A percentile compares a stretch with the other conserved stretches of the same genome.
Evolutionary conservation across 1,140 invertebrate genomes (phyloP).

Genomic region (Megalopta genalis): DNA sequence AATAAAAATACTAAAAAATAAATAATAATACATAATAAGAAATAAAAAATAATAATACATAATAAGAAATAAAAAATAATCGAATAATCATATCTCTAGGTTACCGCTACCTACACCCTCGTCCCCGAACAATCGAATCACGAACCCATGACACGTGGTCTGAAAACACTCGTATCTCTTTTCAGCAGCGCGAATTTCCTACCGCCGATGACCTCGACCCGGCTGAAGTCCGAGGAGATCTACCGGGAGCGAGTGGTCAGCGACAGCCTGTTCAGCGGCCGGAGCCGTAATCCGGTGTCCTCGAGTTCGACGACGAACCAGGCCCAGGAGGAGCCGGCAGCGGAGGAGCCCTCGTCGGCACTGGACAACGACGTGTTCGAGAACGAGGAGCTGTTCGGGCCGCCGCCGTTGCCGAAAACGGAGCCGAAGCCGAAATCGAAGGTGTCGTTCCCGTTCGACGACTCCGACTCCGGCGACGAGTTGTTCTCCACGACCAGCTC

Average conservation of each 20-base stretch:
- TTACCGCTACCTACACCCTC: no score
- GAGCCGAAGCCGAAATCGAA: constrained; percentile 67
- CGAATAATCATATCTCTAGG: no score
- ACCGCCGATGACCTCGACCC: constrained; percentile 66
- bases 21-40: no score
- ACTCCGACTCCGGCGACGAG: constrained; percentile 73
- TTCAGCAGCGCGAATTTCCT: constrained; percentile 65
- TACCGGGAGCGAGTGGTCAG: constrained; percentile 66
- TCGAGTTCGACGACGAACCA: constrained; percentile 39
- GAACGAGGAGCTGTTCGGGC: constrained; percentile 71
- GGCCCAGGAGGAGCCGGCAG: constrained; percentile 1
- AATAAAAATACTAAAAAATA: no score
- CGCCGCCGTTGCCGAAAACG: constrained; percentile 68
- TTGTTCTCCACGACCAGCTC: constrained; percentile 70
- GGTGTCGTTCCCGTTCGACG: constrained; percentile 69
- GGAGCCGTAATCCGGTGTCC: constrained; percentile 10
- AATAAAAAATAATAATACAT: no score
- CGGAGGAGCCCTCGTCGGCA: neutral
- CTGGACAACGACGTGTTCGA: constrained; percentile 62
- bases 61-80: no score
- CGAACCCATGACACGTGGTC: no score
- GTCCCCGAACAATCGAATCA: no score
- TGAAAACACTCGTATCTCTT: no score
- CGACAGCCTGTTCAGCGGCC: constrained; percentile 66
- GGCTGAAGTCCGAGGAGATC: constrained; percentile 69